A percentile compares a stretch with the other conserved stretches of the same genome.
These are phyloP conservation scores for Pseudolycoriella hygida DNA, from an alignment of 2,888 invertebrate species.

Conservation along the genomic window DNA sequence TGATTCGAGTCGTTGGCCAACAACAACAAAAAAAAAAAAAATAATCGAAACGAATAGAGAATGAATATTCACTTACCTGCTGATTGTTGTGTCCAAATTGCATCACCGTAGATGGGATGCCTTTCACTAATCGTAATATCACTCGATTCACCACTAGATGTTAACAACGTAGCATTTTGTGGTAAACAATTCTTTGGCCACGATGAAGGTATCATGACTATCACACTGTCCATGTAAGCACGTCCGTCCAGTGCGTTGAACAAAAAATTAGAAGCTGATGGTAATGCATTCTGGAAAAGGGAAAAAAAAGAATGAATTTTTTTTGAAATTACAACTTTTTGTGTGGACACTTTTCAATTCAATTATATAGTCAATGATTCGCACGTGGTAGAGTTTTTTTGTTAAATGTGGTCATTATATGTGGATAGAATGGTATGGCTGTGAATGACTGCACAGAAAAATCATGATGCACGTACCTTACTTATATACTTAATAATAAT, in stretches of 20 bases:
- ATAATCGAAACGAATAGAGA: too few relatives aligned
- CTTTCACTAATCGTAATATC: constrained; percentile 35
- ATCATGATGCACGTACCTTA: too few relatives aligned
- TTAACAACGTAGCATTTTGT: constrained; percentile 18
- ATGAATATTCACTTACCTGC: constrained; percentile 17
- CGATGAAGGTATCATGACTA: constrained; percentile 37
- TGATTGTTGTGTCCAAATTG: constrained; percentile 42
- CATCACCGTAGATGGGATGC: constrained; percentile 32
- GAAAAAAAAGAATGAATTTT: constrained; percentile 4
- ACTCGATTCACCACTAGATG: constrained; percentile 33
- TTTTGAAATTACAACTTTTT: too few relatives aligned
- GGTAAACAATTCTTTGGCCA: constrained; percentile 37
- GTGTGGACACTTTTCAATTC: too few relatives aligned
- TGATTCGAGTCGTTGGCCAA: too few relatives aligned
- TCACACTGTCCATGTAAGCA: constrained; percentile 36
- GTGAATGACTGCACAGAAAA: too few relatives aligned
- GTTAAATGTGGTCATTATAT: too few relatives aligned
- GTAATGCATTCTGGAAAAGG: constrained; percentile 33
- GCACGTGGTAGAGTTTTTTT: too few relatives aligned
- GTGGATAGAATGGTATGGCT: too few relatives aligned
- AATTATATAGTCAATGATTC: too few relatives aligned
- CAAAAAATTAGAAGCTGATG: constrained; percentile 35
- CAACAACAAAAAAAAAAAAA: too few relatives aligned
- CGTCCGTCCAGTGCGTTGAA: constrained; percentile 37
- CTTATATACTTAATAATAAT: too few relatives aligned